These are phyloP conservation scores for Axis porcinus DNA, from an alignment of 2,113 vertebrate species.

Conservation along the genomic window DNA sequence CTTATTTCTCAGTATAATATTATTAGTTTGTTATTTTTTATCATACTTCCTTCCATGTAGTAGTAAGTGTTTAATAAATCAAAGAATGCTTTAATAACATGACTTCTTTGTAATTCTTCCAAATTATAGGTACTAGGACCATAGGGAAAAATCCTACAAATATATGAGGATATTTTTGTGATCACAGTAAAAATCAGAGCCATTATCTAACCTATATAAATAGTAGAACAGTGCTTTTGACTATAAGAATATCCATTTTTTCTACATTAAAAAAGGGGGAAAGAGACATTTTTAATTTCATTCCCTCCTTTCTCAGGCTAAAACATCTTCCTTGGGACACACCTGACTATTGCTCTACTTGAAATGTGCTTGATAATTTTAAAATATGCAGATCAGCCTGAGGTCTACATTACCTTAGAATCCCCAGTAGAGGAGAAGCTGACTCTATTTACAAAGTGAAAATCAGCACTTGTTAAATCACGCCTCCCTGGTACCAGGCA, in stretches of 20 bases:
- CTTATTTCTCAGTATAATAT: neutral
- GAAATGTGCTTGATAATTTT: conserved; percentile 59
- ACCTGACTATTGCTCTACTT: conserved; percentile 32
- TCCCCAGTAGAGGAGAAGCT: conserved; percentile 48
- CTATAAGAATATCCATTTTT: neutral
- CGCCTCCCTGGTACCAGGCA: conserved; percentile 47
- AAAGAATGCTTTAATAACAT: neutral
- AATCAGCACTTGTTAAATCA: conserved; percentile 70
- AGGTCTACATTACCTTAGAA: conserved; percentile 56
- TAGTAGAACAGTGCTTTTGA: neutral
- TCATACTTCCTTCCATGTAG: neutral
- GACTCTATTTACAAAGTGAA: conserved; percentile 70
- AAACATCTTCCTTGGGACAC: conserved; percentile 30
- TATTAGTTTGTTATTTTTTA: neutral
- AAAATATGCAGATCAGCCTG: conserved; percentile 72
- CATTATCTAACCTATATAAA: neutral
- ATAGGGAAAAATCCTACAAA: neutral
- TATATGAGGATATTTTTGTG: neutral
- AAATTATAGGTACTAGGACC: neutral
- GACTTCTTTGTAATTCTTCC: neutral
- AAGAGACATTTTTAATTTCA: conserved; percentile 20
- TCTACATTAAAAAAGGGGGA: neutral
- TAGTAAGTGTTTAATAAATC: neutral
- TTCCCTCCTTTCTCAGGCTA: conserved; percentile 20
- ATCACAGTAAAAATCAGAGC: neutral